These are phyloP conservation scores for Drosophila leonis DNA, from an alignment of 2,888 invertebrate genomes.

Conservation along the genomic window DNA sequence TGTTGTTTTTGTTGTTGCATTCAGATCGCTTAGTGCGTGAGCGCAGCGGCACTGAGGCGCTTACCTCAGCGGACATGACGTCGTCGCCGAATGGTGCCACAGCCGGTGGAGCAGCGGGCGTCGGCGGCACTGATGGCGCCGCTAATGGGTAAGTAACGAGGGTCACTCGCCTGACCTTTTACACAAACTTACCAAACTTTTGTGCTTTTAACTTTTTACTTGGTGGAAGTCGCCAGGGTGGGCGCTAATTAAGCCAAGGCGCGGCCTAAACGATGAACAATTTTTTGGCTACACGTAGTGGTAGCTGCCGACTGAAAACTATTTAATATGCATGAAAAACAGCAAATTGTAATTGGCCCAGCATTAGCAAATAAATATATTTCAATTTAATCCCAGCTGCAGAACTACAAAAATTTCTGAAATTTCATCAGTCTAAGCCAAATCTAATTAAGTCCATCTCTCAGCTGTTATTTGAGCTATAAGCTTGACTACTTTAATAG, in stretches of 20 bases:
- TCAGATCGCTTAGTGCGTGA: conserved; percentile 84
- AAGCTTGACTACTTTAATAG: conserved; percentile 6
- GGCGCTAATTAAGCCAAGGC: conserved; percentile 29
- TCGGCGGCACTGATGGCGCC: conserved; percentile 60
- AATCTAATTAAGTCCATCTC: conserved; percentile 2
- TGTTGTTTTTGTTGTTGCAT: neutral
- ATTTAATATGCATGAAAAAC: neutral
- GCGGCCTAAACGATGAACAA: neutral
- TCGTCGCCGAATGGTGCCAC: conserved; percentile 67
- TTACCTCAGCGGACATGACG: conserved; percentile 85
- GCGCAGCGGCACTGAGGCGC: conserved; percentile 84
- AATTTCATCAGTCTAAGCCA: neutral
- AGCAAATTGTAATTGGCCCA: neutral
- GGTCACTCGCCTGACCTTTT: conserved; percentile 28
- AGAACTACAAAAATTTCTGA: neutral
- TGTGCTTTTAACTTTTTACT: conserved; percentile 35
- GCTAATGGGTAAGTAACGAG: conserved; percentile 79
- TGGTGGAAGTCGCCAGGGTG: neutral
- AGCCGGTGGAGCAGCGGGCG: conserved; percentile 50
- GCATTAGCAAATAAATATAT: neutral
- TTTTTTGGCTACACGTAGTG: neutral
- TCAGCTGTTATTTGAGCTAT: neutral
- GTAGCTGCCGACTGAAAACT: neutral
- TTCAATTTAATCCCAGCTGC: neutral
- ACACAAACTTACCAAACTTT: conserved; percentile 32